Evolutionary conservation across 2,113 vertebrate species (phyloP), one percentile per base, ranked within the genome.

Genomic region (Amphiprion ocellaris): DNA sequence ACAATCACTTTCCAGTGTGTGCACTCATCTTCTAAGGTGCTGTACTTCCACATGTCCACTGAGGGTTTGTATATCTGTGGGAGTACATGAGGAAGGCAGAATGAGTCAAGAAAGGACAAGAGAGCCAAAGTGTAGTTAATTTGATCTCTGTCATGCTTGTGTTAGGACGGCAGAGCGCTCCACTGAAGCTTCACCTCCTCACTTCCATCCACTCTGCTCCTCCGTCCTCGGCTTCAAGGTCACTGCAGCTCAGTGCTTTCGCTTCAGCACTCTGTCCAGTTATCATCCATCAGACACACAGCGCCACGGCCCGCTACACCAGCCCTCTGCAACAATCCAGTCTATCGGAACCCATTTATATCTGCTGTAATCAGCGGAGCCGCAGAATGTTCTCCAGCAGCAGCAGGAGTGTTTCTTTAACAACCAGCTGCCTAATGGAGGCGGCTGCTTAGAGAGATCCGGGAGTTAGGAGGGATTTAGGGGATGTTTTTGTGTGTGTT

Each of bases 151-250:
- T 56, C 58, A 30, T 28, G 58, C 65, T 70, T 73, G 71, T 81
- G 46, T 69, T 24, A 59, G 54, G 55, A 65, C 55, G 63, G 37
- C 46, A 41, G 62, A 70, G 66, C 16, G 10, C 69, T 74, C 39
- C 56, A 44, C 62, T 16, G 70, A 79, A 64, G 79, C 74, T 66
- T 71, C 55, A 73, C 66, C 60, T 80, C 77, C 63, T 79, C 75
- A 16, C 2, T 55, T 74, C 33, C 56, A 24, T 82, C 69, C 71
- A 50, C 47, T 69, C 21, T 26, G 6, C 71, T 52, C 72, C 64
- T 44, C 61, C 69, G 50, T 73, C 54, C 41, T 72, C 47, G 55
- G 60, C 66, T 16, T 69, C 81, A 85, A 82, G 85, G 88, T 89
- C 87, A 79, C 64, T 53, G 68, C 71, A 64, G 28, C 60, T 70